These are phyloP conservation scores for Malurus splendens DNA, from an alignment of 2,797 vertebrate genomes.

Conservation along the genomic window DNA sequence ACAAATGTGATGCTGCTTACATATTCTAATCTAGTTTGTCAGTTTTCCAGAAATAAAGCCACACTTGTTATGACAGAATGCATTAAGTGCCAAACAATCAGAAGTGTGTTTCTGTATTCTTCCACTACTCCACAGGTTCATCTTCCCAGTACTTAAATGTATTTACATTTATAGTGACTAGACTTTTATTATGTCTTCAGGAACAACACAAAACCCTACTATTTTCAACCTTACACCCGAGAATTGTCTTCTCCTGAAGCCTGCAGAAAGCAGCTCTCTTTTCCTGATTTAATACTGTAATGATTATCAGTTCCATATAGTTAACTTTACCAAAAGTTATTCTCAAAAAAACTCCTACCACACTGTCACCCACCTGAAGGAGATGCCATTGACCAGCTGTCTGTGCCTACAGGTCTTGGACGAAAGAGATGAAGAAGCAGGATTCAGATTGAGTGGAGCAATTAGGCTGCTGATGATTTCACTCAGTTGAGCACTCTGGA, in stretches of 20 bases:
- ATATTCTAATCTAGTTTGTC: background rate
- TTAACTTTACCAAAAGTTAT: background rate
- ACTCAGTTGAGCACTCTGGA: conserved; percentile 89
- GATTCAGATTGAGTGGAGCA: conserved; percentile 80
- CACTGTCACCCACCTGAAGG: conserved; percentile 62
- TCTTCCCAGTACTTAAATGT: background rate
- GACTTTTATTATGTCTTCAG: background rate
- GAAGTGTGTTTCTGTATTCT: background rate
- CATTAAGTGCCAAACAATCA: background rate
- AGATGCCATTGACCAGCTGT: conserved; percentile 68
- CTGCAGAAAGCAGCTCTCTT: background rate
- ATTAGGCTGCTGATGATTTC: conserved; percentile 90
- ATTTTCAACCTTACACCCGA: background rate
- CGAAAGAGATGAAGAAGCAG: conserved; percentile 74
- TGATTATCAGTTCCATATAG: background rate
- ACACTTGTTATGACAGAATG: background rate
- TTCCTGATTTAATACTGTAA: background rate
- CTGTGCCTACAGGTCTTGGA: conserved; percentile 77
- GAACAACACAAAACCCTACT: background rate
- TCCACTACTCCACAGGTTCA: background rate
- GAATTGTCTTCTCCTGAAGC: background rate
- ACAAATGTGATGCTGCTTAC: background rate
- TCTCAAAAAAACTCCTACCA: background rate
- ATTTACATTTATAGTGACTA: background rate
- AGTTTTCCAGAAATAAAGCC: background rate